phyloP scores from a whole-genome alignment of 2,797 vertebrate species.

The Morelia viridis region DNA sequence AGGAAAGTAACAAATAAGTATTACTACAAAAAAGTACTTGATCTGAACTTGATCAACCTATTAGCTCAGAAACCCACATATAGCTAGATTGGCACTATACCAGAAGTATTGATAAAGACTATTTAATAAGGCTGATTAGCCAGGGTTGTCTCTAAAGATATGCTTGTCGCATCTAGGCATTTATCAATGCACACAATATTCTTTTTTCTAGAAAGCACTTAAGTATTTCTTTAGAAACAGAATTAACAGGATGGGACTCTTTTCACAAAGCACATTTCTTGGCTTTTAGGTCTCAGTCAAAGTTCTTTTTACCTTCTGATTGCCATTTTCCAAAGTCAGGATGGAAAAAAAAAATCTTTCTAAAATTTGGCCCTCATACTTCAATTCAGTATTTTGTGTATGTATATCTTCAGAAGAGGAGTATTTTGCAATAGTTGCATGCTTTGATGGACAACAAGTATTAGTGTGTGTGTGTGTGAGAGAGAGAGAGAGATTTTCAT shows the following conservation, averaged over 20 bases:
- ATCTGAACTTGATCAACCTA: neutral
- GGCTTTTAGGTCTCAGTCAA: neutral
- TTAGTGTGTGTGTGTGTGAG: neutral
- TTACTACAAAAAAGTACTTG: neutral
- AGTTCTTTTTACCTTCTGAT: neutral
- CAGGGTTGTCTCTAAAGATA: neutral
- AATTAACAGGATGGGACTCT: neutral
- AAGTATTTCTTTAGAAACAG: neutral
- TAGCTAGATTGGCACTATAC: neutral
- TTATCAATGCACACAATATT: neutral
- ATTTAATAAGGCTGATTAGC: neutral
- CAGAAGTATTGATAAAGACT: neutral
- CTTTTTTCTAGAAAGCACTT: neutral
- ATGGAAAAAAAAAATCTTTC: too few species aligned
- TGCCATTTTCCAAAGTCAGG: neutral
- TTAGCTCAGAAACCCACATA: neutral
- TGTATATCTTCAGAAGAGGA: neutral
- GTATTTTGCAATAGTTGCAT: neutral
- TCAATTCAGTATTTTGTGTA: neutral
- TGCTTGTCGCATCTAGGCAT: neutral
- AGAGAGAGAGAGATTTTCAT: neutral
- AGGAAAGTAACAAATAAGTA: neutral
- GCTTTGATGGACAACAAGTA: neutral
- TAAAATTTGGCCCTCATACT: neutral
- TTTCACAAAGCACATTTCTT: neutral